These are phyloP conservation scores for Phorcus lineatus DNA, from an alignment of 2,888 invertebrate species.

Conservation along the genomic window DNA sequence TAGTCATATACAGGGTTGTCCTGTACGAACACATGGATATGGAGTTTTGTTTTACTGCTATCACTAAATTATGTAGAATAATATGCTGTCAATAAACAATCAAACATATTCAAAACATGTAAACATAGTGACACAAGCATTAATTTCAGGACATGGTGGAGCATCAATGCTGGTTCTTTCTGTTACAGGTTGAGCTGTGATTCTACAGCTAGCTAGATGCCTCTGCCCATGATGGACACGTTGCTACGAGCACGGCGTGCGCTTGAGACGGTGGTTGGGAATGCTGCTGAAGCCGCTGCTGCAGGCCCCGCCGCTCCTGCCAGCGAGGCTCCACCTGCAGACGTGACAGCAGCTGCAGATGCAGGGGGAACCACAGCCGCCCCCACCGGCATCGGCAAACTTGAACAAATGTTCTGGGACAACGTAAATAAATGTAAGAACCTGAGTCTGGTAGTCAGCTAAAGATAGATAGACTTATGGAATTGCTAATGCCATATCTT, in stretches of 20 bases:
- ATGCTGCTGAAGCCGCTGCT: slow-evolving; percentile 27
- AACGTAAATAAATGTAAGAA: slow-evolving; percentile 63
- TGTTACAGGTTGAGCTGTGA: slow-evolving; percentile 18
- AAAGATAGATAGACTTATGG: background rate
- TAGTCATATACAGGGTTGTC: too few relatives aligned
- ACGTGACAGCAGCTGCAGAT: slow-evolving; percentile 39
- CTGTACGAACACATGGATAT: too few relatives aligned
- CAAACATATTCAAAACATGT: too few relatives aligned
- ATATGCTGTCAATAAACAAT: too few relatives aligned
- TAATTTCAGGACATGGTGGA: too few relatives aligned
- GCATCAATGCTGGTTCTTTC: background rate
- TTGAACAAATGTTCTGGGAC: slow-evolving; percentile 58
- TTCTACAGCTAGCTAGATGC: slow-evolving; percentile 25
- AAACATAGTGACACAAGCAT: too few relatives aligned
- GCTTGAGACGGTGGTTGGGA: slow-evolving; percentile 32
- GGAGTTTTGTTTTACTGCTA: too few relatives aligned
- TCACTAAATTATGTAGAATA: too few relatives aligned
- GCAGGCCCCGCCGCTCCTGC: slow-evolving; percentile 33
- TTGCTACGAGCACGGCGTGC: slow-evolving; percentile 45
- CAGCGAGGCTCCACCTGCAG: slow-evolving; percentile 31
- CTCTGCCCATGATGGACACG: slow-evolving; percentile 41
- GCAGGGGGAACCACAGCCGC: slow-evolving; percentile 32
- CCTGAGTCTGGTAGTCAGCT: background rate
- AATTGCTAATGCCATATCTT: background rate
- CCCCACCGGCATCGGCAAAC: slow-evolving; percentile 46